Conservation (phyloP, 1,140 invertebrate species). For the Drosophila suzukii region DNA sequence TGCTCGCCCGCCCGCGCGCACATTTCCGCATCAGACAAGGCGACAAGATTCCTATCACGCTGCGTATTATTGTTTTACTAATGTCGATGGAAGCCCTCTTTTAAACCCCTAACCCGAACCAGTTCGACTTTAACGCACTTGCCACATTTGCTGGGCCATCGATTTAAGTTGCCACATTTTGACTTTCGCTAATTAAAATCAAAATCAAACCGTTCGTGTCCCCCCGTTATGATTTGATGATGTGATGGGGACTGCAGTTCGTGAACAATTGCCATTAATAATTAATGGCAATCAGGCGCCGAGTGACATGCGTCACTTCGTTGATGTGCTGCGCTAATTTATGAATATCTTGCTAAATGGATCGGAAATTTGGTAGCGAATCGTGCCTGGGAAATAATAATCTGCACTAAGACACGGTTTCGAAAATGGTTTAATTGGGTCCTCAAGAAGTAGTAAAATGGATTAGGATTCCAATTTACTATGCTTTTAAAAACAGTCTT, state of each 20-base stretch:
- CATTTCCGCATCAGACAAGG: conserved; percentile 20
- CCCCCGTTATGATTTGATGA: not conserved
- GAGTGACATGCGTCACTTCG: conserved; percentile 29
- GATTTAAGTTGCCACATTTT: conserved; percentile 10
- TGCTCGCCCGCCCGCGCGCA: not conserved
- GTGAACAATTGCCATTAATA: conserved; percentile 37
- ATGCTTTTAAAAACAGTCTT: no score
- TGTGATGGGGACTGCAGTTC: not conserved
- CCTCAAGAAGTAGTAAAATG: no score
- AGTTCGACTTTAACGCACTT: not conserved
- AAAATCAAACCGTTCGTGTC: conserved; percentile 1
- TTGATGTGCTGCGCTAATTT: not conserved
- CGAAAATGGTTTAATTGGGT: no score
- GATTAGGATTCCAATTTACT: no score
- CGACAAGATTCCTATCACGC: conserved; percentile 44
- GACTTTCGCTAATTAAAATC: conserved; percentile 24
- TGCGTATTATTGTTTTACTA: conserved; percentile 46
- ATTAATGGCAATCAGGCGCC: conserved; percentile 25
- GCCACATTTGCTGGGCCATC: conserved; percentile 3
- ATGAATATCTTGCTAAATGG: not conserved
- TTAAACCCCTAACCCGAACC: no score
- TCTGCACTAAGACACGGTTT: no score
- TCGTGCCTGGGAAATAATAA: not conserved
- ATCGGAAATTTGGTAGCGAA: not conserved
- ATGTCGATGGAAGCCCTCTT: conserved; percentile 4